Evolutionary conservation across 2,113 vertebrate genomes (phyloP).

Genomic region (Antechinus stuartii): DNA sequence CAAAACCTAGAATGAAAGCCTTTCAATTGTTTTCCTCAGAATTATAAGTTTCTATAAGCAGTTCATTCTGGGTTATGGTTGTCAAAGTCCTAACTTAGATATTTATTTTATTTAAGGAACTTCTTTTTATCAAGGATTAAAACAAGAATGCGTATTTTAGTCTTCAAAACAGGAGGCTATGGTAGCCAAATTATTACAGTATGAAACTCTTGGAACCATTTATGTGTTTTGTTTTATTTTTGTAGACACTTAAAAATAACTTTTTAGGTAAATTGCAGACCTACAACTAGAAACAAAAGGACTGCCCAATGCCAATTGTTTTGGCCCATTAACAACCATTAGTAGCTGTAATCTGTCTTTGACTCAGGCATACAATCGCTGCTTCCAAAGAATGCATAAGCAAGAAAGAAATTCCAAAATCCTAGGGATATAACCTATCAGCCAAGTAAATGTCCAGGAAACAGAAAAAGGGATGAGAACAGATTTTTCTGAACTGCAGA

Average conservation of each 20-base stretch:
- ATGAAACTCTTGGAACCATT: not conserved
- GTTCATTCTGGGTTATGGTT: not conserved
- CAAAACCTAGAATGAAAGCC: not conserved
- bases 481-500: not conserved
- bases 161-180: not conserved
- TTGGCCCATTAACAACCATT: not conserved
- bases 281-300: not conserved
- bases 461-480: not conserved
- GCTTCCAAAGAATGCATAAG: not conserved
- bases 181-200: not conserved
- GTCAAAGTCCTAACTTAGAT: not conserved
- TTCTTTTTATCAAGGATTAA: not conserved
- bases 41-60: not conserved
- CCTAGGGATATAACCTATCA: not conserved
- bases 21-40: not conserved
- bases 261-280: not conserved
- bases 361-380: too few relatives aligned
- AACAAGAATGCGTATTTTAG: not conserved
- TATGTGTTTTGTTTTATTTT: not conserved
- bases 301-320: not conserved
- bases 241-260: not conserved
- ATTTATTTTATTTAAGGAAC: not conserved
- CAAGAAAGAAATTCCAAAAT: not conserved
- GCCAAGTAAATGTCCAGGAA: not conserved
- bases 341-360: not conserved